Percentiles rank a stretch among this genome's conserved stretches.
Evolutionary conservation across 2,888 invertebrate species (phyloP).

Genomic region (Suillia variegata): DNA sequence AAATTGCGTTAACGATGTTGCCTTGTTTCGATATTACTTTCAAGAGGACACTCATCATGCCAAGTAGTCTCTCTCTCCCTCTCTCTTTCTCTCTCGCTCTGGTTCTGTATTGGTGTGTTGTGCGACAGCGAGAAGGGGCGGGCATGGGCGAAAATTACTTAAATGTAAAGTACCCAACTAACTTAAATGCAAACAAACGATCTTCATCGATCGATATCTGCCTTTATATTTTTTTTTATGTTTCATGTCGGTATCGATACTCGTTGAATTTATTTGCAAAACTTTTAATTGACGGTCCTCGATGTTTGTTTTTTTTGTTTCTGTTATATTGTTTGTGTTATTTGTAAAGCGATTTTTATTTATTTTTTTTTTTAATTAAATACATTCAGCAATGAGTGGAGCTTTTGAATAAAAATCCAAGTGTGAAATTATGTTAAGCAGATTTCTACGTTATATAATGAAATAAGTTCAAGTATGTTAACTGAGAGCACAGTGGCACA

Average conservation of each 20-base stretch:
- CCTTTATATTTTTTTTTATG: slow-evolving; percentile 24
- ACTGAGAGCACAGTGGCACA: no score
- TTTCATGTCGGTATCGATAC: slow-evolving; percentile 43
- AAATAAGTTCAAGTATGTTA: no score
- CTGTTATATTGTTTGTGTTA: slow-evolving; percentile 30
- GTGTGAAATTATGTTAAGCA: no score
- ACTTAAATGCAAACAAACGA: slow-evolving; percentile 4
- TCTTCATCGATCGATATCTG: slow-evolving; percentile 33
- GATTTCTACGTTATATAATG: no score
- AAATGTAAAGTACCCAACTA: background rate
- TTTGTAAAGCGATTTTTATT: slow-evolving; percentile 16
- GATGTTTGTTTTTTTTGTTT: slow-evolving; percentile 5
- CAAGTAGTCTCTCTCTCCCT: slow-evolving; percentile 8
- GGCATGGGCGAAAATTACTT: background rate
- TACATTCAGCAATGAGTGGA: no score
- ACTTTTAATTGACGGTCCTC: slow-evolving; percentile 46
- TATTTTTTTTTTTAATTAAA: background rate
- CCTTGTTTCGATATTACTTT: slow-evolving; percentile 45
- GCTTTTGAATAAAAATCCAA: no score
- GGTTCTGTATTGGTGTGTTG: background rate
- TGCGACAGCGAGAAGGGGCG: background rate
- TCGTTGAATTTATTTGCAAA: slow-evolving; percentile 37
- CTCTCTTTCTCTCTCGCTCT: background rate
- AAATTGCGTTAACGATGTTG: slow-evolving; percentile 56
- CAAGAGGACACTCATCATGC: slow-evolving; percentile 43